These are phyloP conservation scores for Pycnonotus jocosus DNA, from an alignment of 2,113 vertebrate species.

Conservation along the genomic window DNA sequence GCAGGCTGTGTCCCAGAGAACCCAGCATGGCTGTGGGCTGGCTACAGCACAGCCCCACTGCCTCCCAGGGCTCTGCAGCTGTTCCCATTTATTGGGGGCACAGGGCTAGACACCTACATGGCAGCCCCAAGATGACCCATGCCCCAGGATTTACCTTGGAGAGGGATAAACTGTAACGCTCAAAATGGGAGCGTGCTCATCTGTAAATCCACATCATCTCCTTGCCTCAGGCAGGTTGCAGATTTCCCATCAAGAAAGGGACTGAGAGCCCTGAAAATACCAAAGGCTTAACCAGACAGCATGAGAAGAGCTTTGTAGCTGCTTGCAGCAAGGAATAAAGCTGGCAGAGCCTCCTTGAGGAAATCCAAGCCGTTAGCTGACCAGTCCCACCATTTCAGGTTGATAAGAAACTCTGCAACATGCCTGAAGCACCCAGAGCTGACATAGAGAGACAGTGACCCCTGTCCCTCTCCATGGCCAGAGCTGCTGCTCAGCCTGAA, in stretches of 20 bases:
- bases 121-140: neutral
- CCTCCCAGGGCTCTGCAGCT: neutral
- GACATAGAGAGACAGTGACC: rapidly evolving
- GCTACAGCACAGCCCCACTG: neutral
- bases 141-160: neutral
- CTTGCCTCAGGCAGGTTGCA: neutral
- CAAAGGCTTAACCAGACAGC: neutral
- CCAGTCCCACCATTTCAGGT: neutral
- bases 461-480: neutral
- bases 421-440: neutral
- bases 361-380: neutral
- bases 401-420: neutral
- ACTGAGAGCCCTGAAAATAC: neutral
- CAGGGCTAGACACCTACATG: rapidly evolving
- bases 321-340: neutral
- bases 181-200: neutral
- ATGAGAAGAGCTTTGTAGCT: neutral
- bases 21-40: rapidly evolving
- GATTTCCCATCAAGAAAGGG: neutral
- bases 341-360: neutral
- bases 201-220: neutral
- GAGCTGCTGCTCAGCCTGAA: neutral
- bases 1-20: neutral
- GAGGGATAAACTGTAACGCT: neutral
- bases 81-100: rapidly evolving